Percentiles rank a stretch among this genome's conserved stretches.
These are phyloP conservation scores for Eremophila alpestris DNA, from an alignment of 2,797 vertebrate species.

Conservation along the genomic window DNA sequence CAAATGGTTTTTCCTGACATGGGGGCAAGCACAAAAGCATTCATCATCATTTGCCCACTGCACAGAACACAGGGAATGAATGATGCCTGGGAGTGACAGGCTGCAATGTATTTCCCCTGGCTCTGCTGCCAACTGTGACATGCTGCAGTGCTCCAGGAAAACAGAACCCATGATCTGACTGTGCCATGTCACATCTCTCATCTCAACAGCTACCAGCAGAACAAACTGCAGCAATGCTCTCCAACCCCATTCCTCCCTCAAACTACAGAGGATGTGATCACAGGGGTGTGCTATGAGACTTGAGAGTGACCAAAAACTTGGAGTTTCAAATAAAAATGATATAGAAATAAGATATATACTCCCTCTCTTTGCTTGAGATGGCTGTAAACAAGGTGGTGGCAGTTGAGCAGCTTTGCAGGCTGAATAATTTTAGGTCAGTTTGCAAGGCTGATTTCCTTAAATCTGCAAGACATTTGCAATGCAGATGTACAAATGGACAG, in stretches of 20 bases:
- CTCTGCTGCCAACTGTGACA: not conserved
- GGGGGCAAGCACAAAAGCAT: not conserved
- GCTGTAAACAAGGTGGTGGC: not conserved
- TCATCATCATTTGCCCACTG: not conserved
- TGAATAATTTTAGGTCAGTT: not conserved
- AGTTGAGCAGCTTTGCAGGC: not conserved
- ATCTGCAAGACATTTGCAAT: not conserved
- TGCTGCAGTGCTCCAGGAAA: not conserved
- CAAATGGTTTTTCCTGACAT: not conserved
- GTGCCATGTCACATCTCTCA: not conserved
- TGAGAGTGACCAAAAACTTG: not conserved
- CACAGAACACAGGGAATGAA: not conserved
- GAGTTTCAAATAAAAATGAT: not conserved
- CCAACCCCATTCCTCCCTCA: not conserved
- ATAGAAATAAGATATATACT: not conserved
- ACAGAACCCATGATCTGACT: not conserved
- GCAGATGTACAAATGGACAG: not conserved
- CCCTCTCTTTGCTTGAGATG: not conserved
- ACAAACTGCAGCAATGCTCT: not conserved
- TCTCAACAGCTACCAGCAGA: not conserved
- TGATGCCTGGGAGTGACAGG: not conserved
- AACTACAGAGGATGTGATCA: not conserved
- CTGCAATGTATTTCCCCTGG: not conserved
- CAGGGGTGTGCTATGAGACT: not conserved
- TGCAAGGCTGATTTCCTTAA: not conserved